Evolutionary conservation across 35 echinoderm and acorn worm genomes (phyloP).

Genomic region (Anneissia japonica): DNA sequence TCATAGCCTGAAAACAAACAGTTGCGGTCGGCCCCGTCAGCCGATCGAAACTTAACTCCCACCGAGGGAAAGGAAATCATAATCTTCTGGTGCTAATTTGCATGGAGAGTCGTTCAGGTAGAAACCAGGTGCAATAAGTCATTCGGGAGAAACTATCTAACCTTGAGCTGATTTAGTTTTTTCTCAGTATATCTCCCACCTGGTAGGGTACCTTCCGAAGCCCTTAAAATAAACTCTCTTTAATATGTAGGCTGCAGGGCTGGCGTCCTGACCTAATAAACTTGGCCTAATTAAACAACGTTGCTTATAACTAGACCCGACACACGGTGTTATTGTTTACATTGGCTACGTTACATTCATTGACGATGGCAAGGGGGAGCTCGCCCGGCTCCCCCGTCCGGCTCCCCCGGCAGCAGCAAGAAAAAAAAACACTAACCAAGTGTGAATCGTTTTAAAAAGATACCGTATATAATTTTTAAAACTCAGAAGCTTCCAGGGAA

Average conservation of each 20-base stretch:
- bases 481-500: no score
- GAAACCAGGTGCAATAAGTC: not conserved
- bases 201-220: no score
- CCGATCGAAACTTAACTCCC: not conserved
- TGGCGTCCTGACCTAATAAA: not conserved
- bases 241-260: no score
- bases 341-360: not conserved
- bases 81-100: not conserved
- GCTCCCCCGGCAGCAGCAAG: no score
- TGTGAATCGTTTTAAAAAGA: no score
- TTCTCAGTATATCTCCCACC: not conserved
- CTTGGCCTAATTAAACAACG: not conserved
- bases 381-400: no score
- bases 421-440: no score
- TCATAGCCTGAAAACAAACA: not conserved
- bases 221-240: no score
- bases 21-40: not conserved
- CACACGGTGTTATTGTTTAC: not conserved
- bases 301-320: not conserved
- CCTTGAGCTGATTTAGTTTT: not conserved
- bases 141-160: not conserved
- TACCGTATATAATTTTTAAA: no score
- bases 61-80: constrained; percentile 1
- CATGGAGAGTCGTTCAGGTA: not conserved
- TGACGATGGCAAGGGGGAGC: no score